A percentile compares a stretch with the other conserved stretches of the same genome.
Conservation (phyloP, 2,888 invertebrate genomes). For the Timema podura region DNA sequence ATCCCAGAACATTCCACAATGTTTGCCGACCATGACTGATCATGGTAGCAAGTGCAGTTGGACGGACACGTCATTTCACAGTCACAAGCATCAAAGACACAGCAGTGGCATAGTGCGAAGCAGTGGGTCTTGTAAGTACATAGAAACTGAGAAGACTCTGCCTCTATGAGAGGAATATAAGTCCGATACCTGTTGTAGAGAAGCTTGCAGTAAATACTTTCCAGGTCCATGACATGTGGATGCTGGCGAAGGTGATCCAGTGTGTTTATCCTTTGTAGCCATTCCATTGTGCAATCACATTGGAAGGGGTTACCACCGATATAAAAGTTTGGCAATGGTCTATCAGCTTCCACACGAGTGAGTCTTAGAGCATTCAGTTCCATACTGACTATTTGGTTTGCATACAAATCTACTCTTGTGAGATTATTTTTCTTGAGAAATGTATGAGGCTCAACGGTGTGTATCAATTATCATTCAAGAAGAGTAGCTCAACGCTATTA, state of each 20-base stretch:
- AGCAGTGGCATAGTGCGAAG: slow-evolving; percentile 91
- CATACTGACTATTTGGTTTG: slow-evolving; percentile 86
- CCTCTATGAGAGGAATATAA: slow-evolving; percentile 81
- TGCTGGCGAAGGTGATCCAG: slow-evolving; percentile 77
- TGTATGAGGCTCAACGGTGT: slow-evolving; percentile 80
- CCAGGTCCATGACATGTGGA: slow-evolving; percentile 86
- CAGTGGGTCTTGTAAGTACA: slow-evolving; percentile 92
- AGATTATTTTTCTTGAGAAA: slow-evolving; percentile 85
- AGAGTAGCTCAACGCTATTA: slow-evolving; percentile 78
- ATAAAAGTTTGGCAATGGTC: slow-evolving; percentile 81
- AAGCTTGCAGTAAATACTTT: slow-evolving; percentile 83
- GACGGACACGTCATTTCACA: slow-evolving; percentile 95
- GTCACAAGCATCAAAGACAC: slow-evolving; percentile 95
- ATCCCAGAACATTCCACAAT: slow-evolving; percentile 86
- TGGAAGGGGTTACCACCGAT: slow-evolving; percentile 92
- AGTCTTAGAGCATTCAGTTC: slow-evolving; percentile 84
- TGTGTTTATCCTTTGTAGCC: slow-evolving; percentile 88
- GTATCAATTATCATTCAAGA: slow-evolving; percentile 86
- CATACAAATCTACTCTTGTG: slow-evolving; percentile 86
- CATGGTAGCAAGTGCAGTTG: slow-evolving; percentile 93
- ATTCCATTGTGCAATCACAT: slow-evolving; percentile 94
- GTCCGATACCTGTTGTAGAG: slow-evolving; percentile 79
- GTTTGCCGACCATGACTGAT: slow-evolving; percentile 89
- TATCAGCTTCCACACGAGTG: slow-evolving; percentile 70
- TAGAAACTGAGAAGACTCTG: slow-evolving; percentile 83